These are phyloP conservation scores for Phrynocephalus guinanensis DNA, from an alignment of 2,797 vertebrate genomes.

Conservation along the genomic window DNA sequence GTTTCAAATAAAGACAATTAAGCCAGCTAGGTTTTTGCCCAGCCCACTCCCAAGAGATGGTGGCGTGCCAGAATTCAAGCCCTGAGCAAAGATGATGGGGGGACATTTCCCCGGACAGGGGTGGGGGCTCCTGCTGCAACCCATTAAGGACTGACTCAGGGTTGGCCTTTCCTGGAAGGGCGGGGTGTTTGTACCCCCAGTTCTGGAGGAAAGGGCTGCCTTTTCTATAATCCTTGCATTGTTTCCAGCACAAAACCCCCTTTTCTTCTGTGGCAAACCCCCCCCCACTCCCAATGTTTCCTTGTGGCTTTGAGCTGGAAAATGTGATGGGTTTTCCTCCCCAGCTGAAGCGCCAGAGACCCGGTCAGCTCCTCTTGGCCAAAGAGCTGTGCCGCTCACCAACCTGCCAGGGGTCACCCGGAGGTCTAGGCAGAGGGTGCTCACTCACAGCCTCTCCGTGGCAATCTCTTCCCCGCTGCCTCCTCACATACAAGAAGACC, in stretches of 20 bases:
- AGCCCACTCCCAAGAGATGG: too few species aligned
- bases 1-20: too few species aligned
- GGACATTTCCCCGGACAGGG: neutral
- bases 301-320: slow-evolving; percentile 1
- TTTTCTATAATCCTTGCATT: slow-evolving; percentile 26
- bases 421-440: neutral
- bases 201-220: too few species aligned
- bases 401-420: neutral
- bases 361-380: neutral
- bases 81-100: neutral
- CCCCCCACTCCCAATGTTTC: neutral
- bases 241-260: neutral
- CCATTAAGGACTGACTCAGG: neutral
- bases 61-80: neutral
- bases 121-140: neutral
- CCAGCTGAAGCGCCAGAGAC: neutral
- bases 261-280: slow-evolving; percentile 24
- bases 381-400: neutral
- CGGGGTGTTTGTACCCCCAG: too few species aligned
- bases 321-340: neutral
- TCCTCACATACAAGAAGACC: too few species aligned
- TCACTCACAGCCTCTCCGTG: neutral
- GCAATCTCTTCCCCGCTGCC: neutral
- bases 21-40: neutral
- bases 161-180: neutral